These are phyloP conservation scores for Papilio machaon DNA, from an alignment of 1,140 invertebrate species.

Conservation along the genomic window DNA sequence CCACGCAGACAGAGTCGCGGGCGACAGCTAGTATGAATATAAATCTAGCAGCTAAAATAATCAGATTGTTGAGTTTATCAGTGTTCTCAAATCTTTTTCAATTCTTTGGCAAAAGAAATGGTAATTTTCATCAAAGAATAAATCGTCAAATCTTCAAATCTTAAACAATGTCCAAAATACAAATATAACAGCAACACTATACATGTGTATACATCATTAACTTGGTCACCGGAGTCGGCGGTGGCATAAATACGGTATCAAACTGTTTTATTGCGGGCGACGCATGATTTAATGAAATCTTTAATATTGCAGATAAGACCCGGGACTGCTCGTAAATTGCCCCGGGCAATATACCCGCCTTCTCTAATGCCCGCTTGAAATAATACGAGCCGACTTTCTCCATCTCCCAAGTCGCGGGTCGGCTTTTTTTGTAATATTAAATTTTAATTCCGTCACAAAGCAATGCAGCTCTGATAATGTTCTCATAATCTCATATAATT, in stretches of 20 bases:
- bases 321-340: constrained; percentile 66
- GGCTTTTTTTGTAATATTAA: constrained; percentile 53
- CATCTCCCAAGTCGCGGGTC: constrained; percentile 46
- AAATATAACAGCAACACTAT: background rate
- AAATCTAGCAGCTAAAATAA: too few relatives aligned
- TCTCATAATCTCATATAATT: constrained; percentile 35
- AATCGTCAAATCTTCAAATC: background rate
- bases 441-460: constrained; percentile 48
- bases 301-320: constrained; percentile 77
- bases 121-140: too few relatives aligned
- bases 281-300: constrained; percentile 80
- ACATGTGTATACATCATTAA: constrained; percentile 68
- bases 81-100: background rate
- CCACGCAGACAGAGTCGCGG: too few relatives aligned
- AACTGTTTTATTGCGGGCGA: constrained; percentile 77
- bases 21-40: too few relatives aligned
- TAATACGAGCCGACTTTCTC: constrained; percentile 61
- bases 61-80: too few relatives aligned
- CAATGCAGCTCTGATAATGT: constrained; percentile 32
- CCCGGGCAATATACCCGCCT: constrained; percentile 59
- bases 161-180: background rate
- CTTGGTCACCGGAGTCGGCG: constrained; percentile 66
- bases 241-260: constrained; percentile 74
- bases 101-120: background rate
- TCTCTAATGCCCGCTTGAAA: constrained; percentile 60